Evolutionary conservation across 2,888 invertebrate species (phyloP).

Genomic region (Tortricodes alternella): DNA sequence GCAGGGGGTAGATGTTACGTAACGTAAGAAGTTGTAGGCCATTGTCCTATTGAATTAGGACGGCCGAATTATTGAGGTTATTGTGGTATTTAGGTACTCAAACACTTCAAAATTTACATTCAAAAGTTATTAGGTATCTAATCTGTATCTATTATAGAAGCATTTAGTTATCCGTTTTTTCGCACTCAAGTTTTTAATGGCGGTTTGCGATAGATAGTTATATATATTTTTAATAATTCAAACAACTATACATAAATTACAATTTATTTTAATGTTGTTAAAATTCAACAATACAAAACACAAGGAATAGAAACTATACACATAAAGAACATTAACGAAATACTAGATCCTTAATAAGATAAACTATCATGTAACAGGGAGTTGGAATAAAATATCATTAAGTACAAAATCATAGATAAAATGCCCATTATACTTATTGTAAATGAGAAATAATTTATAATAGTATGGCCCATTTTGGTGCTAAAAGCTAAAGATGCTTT

Average conservation of each 20-base stretch:
- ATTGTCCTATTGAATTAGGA: not conserved
- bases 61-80: too few species aligned
- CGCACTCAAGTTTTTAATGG: too few species aligned
- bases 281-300: slow-evolving; percentile 79
- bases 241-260: slow-evolving; percentile 41
- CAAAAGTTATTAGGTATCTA: too few species aligned
- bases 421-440: slow-evolving; percentile 17
- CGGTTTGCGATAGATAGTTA: too few species aligned
- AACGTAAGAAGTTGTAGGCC: not conserved
- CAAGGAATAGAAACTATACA: slow-evolving; percentile 68
- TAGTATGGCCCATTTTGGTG: slow-evolving; percentile 28
- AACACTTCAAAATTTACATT: too few species aligned
- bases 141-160: too few species aligned
- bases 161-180: too few species aligned
- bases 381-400: slow-evolving; percentile 30
- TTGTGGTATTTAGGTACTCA: too few species aligned
- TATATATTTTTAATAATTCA: not conserved
- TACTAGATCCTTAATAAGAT: slow-evolving; percentile 35
- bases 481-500: slow-evolving; percentile 19
- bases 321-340: slow-evolving; percentile 54
- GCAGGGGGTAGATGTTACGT: not conserved
- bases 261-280: slow-evolving; percentile 75
- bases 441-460: slow-evolving; percentile 19
- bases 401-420: slow-evolving; percentile 24
- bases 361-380: slow-evolving; percentile 32